phyloP scores from a whole-genome alignment of 2,797 vertebrate genomes.

The Clarias platycephalus region DNA sequence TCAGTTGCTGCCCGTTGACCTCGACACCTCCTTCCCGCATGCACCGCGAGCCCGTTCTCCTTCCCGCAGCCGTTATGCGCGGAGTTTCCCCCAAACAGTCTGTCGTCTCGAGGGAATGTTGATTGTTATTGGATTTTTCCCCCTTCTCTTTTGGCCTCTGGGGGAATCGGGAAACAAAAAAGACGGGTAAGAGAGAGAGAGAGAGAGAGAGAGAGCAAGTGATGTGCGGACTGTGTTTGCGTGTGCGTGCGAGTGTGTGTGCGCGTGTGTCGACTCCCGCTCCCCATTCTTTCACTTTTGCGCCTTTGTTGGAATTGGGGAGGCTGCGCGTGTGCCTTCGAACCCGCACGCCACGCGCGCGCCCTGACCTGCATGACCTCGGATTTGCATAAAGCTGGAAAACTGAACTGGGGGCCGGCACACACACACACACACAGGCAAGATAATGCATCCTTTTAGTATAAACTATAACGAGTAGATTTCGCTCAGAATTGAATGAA shows the following conservation, averaged over 20 bases:
- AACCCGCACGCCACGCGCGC: conserved; percentile 61
- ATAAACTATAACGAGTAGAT: conserved; percentile 1
- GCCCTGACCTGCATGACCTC: conserved; percentile 56
- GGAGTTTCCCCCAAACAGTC: conserved; percentile 52
- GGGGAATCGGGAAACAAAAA: conserved; percentile 45
- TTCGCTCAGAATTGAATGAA: conserved; percentile 1
- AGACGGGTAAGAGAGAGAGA: conserved; percentile 32
- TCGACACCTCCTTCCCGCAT: conserved; percentile 24
- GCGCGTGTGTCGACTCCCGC: conserved; percentile 20
- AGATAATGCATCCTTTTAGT: neutral
- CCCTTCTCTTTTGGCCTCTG: conserved; percentile 31
- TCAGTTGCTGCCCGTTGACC: conserved; percentile 38
- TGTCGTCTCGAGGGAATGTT: conserved; percentile 58
- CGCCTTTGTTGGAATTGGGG: conserved; percentile 60
- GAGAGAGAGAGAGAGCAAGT: conserved; percentile 28
- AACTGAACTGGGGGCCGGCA: conserved; percentile 40
- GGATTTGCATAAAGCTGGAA: conserved; percentile 65
- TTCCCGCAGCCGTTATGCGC: conserved; percentile 50
- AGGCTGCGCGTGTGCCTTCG: conserved; percentile 61
- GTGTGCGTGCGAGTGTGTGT: conserved; percentile 22
- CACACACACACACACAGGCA: conserved; percentile 23
- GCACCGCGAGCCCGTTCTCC: conserved; percentile 20
- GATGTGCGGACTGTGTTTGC: conserved; percentile 40
- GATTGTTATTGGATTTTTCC: conserved; percentile 57
- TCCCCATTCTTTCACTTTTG: conserved; percentile 53